Evolutionary conservation across 2,888 invertebrate species (phyloP).

Genomic region (Lottia scabra): DNA sequence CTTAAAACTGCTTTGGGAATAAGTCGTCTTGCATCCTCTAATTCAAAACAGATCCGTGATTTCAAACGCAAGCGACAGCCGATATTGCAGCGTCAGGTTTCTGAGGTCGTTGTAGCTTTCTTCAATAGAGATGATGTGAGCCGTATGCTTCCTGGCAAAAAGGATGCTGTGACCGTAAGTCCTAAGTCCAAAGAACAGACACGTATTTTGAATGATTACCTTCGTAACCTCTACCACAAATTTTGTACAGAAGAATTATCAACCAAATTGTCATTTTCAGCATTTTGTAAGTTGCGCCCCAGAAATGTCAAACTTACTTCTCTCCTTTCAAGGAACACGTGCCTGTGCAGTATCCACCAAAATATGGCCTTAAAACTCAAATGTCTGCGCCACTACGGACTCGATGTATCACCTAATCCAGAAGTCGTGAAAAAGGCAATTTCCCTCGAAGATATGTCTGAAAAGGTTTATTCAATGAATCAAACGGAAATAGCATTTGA

Average conservation of each 20-base stretch:
- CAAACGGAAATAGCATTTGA: constrained; percentile 18
- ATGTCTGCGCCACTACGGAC: constrained; percentile 7
- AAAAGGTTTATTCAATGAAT: constrained; percentile 2
- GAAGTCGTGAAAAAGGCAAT: constrained; percentile 19
- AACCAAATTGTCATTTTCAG: constrained; percentile 15
- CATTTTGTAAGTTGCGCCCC: constrained; percentile 21
- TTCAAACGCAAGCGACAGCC: background rate
- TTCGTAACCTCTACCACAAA: constrained; percentile 12
- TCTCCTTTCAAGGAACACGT: constrained; percentile 27
- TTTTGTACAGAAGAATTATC: background rate
- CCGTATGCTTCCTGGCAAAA: background rate
- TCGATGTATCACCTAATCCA: constrained; percentile 23
- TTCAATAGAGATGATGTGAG: constrained; percentile 6
- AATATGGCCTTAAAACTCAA: constrained; percentile 32
- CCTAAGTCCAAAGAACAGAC: background rate
- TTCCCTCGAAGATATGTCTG: constrained; percentile 15
- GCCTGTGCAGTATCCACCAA: constrained; percentile 31
- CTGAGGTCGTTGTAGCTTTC: background rate
- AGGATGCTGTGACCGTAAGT: background rate
- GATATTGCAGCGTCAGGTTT: no score
- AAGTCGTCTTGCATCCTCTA: background rate
- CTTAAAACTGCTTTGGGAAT: background rate
- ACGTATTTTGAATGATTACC: background rate
- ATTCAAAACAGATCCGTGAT: background rate
- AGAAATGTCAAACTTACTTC: constrained; percentile 24